Base-by-base conservation (phyloP, 2,797 vertebrate species). In the Myotis myotis region DNA sequence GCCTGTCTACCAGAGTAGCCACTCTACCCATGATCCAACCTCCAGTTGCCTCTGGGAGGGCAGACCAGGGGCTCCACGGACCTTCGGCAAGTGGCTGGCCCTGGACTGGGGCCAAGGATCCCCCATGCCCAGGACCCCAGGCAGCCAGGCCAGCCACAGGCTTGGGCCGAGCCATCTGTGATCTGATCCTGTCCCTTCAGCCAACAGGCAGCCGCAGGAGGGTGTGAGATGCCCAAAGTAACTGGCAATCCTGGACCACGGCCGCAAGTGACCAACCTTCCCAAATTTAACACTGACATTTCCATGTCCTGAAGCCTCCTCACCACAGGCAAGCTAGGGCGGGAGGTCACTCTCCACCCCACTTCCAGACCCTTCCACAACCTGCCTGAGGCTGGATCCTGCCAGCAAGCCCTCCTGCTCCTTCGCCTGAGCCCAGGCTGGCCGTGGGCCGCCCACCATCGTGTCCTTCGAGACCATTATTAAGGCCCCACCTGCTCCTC, bases 211-310 rank as follows among this genome's bases (percentile, higher is more conserved):
- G 72, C 53, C 19, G 11, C 47, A 12, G 44, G 66, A 57, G 13
- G 64, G 13, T 44, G 19, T 49, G 25, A 51, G 41, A n/a, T 5
- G 25, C 53, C 60, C 47, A 36, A 41, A 36, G 44, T 36, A 36
- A n/a, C 38, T n/a, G 41, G 8, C 16, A 49, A 11, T 47, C 22
- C 64, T 38, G 38, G 23, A 57, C 51, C 64, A 28, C 22, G 25
- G 38, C 64, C 4, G 20, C 17, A 55, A 5, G 0, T 0, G 0
- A 70, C 51, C 66, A 10, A 55, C 25, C 28, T 68, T 51, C 25
- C 74, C 0, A 0, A 33, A 1, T 71, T 81, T 36, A 71, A 90
- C 88, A 60, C 38, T 30, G 51, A 47, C 20, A 60, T 30, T 49
- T n/a, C 38, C 16, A 4, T 53, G 7, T 36, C 51, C 76, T 11